Percentiles rank a stretch among this genome's conserved stretches.
These are phyloP conservation scores for Eurois occulta DNA, from an alignment of 2,888 invertebrate species.

Conservation along the genomic window DNA sequence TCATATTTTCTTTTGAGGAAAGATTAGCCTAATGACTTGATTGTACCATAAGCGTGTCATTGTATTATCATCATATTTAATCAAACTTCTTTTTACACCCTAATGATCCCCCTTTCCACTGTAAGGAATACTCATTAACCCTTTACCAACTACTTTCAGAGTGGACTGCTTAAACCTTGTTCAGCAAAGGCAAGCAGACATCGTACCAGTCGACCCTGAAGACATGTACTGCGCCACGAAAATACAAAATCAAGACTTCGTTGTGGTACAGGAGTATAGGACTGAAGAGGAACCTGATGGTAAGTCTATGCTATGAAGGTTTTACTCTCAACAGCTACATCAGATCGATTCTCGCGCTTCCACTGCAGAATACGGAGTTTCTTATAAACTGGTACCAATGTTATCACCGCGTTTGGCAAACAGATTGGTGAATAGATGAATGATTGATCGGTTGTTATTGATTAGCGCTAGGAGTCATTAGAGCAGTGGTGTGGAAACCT, in stretches of 20 bases:
- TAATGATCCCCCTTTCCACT: not conserved
- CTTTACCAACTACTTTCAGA: conserved; percentile 77
- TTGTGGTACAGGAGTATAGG: conserved; percentile 94
- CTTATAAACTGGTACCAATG: not conserved
- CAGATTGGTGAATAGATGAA: not conserved
- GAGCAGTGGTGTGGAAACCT: not conserved
- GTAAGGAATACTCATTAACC: not conserved
- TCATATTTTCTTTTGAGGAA: not conserved
- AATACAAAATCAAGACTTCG: conserved; percentile 93
- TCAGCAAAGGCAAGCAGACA: conserved; percentile 94
- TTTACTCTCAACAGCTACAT: conserved; percentile 1
- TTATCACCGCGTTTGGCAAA: not conserved
- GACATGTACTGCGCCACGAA: conserved; percentile 96
- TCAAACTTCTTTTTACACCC: not conserved
- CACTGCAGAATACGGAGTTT: not conserved
- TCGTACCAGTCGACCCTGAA: conserved; percentile 95
- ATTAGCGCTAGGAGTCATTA: not conserved
- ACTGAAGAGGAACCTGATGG: conserved; percentile 94
- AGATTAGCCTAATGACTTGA: not conserved
- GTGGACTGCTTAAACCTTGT: conserved; percentile 94
- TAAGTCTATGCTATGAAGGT: conserved; percentile 72
- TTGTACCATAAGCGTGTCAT: not conserved
- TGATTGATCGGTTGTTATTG: not conserved
- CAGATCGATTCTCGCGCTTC: not conserved
- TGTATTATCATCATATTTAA: not conserved